Evolutionary conservation across 2,888 invertebrate species (phyloP), one percentile per base, ranked within the genome.

Genomic region (Mantis religiosa): DNA sequence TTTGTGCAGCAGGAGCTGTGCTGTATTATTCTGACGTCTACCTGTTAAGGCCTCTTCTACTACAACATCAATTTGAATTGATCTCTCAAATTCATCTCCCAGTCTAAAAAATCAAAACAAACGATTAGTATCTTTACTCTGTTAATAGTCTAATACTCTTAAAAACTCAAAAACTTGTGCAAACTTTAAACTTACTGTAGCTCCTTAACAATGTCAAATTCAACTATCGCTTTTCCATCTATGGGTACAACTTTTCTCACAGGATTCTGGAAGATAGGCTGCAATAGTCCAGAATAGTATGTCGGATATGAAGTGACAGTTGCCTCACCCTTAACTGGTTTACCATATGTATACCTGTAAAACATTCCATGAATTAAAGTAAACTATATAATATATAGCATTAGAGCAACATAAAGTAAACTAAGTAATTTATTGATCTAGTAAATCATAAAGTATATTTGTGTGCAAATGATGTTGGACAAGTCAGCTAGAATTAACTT

Each of bases 41-140:
- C 97, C 95, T 2, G 99, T 99, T 91, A 98, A 94, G 89, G 96
- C 96, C 94, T 99, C 99, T 93, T 98, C 98, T 3, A 99, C 96
- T 9, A 97, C 96, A 0, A 98, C 98, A 92, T 98, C 97, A 86
- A 99, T 95, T 71, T 97, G 95, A 85, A 99, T 95, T 34, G 96
- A 96, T 91, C 98, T 95, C 91, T 97, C 96, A 91, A 96, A 97
- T 88, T 98, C 97, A 91, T 97, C 97, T 81, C 95, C 95, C 89
- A 98, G 93, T 92, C 96, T 96, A 89, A 89, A 90, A 89, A 86
- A 87, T 41, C 47, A 86, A 88, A 71, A 87, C 25, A 84, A 27
- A 41, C n/a, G 1, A 14, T 27, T 25, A 87, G 54, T 25, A 87
- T 12, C 2, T 83, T 28, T 7, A 83, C n/a, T 27, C n/a, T 47